Base-by-base conservation (phyloP, 2,113 vertebrate species). In the Pavo muticus region DNA sequence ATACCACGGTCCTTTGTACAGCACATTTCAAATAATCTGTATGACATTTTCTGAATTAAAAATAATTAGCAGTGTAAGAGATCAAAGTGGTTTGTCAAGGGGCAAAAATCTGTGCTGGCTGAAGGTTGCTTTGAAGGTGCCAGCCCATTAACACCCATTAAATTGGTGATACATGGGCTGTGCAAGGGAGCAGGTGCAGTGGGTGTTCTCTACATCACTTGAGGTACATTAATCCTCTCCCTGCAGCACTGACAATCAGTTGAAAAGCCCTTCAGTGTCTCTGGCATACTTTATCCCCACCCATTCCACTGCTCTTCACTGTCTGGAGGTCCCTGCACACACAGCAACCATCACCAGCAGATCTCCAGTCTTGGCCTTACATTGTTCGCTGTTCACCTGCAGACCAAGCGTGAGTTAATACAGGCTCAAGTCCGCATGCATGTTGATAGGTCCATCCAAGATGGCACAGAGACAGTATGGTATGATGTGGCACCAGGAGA, bases 81-180 rank as follows among this genome's bases (percentile, higher is more conserved):
- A 94, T 91, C 78, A 90, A 92, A 94, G 91, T 57, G 18, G 10
- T 84, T 95, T 95, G 88, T 95, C 69, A 91, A 81, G 94, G 88
- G 75, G 32, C 30, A 68, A 88, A 61, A 57, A 37, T 77, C 79
- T 94, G 64, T 8, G 7, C 82, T 60, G 35, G 44, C 72, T 69
- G 85, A 48, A 95, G 35, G 35, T 90, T 74, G 47, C 90, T 95
- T 95, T 91, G 93, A 88, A 88, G 61, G 69, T 37, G 76, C 32
- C 47, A 93, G 79, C 69, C 79, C 45, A 88, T 91, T 91, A 92
- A 81, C 61, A 90, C 68, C 64, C 87, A 65, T 95, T 91, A 90
- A 88, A 77, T 35, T 0, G 0, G 57, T 88, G 82, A 85, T 93
- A 56, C 45, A 57, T 64, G 56, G 72, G 35, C 75, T 79, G 74